These are phyloP conservation scores for Collichthys lucidus DNA, from an alignment of 2,113 vertebrate genomes.

Conservation along the genomic window DNA sequence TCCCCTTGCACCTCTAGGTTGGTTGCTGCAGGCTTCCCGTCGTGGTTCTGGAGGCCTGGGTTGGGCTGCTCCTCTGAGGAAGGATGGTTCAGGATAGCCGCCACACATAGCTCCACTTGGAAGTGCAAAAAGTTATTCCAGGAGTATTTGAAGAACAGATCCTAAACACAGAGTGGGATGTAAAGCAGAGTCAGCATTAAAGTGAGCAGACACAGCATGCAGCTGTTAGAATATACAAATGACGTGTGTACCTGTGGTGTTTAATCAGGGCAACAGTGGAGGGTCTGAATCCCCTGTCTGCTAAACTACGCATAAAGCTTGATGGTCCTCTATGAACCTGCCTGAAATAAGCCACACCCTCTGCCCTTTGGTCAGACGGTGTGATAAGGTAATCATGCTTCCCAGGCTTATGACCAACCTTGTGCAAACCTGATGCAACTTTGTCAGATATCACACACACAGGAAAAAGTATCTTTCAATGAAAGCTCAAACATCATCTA, in stretches of 20 bases:
- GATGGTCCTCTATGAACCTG: background rate
- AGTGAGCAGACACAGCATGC: background rate
- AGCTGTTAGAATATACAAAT: background rate
- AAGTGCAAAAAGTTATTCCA: conserved; percentile 99
- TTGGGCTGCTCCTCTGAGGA: conserved; percentile 78
- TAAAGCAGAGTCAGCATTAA: background rate
- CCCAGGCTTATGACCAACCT: conserved; percentile 17
- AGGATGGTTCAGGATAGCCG: conserved; percentile 91
- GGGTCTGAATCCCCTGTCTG: background rate
- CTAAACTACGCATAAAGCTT: background rate
- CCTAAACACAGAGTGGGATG: conserved; percentile 77
- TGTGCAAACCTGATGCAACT: conserved; percentile 31
- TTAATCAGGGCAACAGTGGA: background rate
- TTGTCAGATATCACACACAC: background rate
- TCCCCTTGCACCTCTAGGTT: conserved; percentile 65
- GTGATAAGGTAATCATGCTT: conserved; percentile 21
- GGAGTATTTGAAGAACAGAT: conserved; percentile 97
- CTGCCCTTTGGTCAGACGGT: conserved; percentile 36
- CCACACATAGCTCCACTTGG: conserved; percentile 97
- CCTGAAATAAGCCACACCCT: background rate
- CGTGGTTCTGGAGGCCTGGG: conserved; percentile 76
- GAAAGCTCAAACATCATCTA: background rate
- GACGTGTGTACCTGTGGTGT: background rate
- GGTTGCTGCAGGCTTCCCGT: conserved; percentile 53
- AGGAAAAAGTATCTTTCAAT: background rate